These are phyloP conservation scores for Taenioides sp. DNA, from an alignment of 2,797 vertebrate species.

Conservation along the genomic window DNA sequence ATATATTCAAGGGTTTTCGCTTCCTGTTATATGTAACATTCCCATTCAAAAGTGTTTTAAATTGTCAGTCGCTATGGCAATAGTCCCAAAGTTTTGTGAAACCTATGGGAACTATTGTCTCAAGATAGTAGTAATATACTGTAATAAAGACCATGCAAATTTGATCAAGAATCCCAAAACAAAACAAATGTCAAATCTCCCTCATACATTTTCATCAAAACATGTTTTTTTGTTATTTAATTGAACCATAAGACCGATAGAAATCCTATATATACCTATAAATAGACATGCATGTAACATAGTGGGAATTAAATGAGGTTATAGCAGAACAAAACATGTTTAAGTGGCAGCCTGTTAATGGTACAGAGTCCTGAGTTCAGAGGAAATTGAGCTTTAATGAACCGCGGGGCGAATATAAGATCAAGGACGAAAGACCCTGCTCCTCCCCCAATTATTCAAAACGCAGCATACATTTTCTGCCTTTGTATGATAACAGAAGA, in stretches of 20 bases:
- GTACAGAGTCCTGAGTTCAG: conserved; percentile 14
- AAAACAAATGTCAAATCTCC: background rate
- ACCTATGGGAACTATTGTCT: background rate
- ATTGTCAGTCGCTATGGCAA: too few species aligned
- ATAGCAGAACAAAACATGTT: background rate
- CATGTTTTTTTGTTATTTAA: background rate
- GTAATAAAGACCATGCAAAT: background rate
- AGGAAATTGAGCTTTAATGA: conserved; percentile 43
- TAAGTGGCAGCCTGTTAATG: background rate
- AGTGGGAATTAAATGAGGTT: background rate
- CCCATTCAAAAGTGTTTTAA: too few species aligned
- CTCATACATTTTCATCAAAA: background rate
- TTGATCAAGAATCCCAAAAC: background rate
- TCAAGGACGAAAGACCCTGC: conserved; percentile 14
- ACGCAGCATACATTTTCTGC: conserved; percentile 2
- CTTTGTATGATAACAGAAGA: conserved; percentile 12
- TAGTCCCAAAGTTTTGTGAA: too few species aligned
- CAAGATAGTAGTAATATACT: background rate
- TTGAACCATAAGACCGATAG: background rate
- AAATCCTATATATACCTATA: background rate
- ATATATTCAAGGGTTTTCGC: too few species aligned
- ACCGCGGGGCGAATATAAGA: conserved; percentile 19
- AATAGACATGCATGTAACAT: background rate
- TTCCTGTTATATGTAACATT: too few species aligned
- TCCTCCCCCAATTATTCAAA: background rate